These are phyloP conservation scores for Balanococcus diminutus DNA, from an alignment of 2,888 invertebrate genomes.

Conservation along the genomic window DNA sequence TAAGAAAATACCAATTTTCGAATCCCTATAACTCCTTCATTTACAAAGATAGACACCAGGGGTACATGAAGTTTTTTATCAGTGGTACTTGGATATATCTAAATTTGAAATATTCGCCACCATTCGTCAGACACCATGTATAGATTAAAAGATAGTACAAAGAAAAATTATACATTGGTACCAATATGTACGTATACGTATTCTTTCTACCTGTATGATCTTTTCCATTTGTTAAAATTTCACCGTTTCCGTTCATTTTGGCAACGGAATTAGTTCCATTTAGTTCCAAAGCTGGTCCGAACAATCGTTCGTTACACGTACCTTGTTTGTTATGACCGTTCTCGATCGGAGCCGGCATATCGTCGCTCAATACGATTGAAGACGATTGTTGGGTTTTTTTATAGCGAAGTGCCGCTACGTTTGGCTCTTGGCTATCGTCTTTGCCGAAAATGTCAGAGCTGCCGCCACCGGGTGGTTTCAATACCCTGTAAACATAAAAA, in stretches of 20 bases:
- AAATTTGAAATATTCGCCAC: too few relatives aligned
- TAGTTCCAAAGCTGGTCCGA: constrained; percentile 49
- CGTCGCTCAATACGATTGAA: constrained; percentile 38
- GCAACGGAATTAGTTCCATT: constrained; percentile 30
- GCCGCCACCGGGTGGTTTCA: constrained; percentile 60
- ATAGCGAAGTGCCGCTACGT: background rate
- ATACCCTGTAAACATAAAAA: constrained; percentile 60
- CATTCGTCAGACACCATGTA: too few relatives aligned
- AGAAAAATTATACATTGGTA: background rate
- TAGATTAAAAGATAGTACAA: too few relatives aligned
- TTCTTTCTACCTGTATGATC: constrained; percentile 47
- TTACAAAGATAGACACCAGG: too few relatives aligned
- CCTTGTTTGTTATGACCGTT: constrained; percentile 55
- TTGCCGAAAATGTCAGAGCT: constrained; percentile 66
- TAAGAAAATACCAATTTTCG: too few relatives aligned
- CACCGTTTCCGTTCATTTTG: constrained; percentile 46
- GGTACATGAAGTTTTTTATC: too few relatives aligned
- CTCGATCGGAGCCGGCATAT: constrained; percentile 25
- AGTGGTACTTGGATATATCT: too few relatives aligned
- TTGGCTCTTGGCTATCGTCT: constrained; percentile 59
- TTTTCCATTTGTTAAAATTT: constrained; percentile 46
- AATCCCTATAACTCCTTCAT: too few relatives aligned
- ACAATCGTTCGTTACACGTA: constrained; percentile 53
- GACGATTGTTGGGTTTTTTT: constrained; percentile 50
- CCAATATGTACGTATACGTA: background rate